Evolutionary conservation across 2,797 vertebrate genomes (phyloP).

Genomic region (Passerculus sandwichensis): DNA sequence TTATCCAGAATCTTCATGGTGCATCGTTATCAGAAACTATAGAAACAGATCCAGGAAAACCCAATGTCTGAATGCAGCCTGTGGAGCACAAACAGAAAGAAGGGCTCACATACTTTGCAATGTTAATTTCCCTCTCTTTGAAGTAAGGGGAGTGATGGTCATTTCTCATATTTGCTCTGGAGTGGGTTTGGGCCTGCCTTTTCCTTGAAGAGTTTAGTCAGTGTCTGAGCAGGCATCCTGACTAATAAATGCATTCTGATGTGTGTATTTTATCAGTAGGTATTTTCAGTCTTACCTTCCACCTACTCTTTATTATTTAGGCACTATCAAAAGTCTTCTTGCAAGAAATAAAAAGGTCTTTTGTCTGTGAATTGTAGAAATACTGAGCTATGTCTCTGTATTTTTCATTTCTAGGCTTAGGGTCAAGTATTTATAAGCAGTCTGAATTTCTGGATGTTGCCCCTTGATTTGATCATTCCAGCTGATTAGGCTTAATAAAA

Average conservation of each 20-base stretch:
- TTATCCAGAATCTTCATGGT: not conserved
- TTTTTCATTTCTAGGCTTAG: not conserved
- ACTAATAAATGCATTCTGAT: not conserved
- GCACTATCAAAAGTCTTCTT: not conserved
- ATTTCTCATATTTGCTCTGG: not conserved
- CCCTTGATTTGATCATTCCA: not conserved
- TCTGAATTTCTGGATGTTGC: not conserved
- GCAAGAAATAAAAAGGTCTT: not conserved
- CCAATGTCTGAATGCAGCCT: not conserved
- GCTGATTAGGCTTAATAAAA: not conserved
- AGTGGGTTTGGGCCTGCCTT: not conserved
- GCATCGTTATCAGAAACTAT: not conserved
- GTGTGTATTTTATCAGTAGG: not conserved
- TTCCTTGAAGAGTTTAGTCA: not conserved
- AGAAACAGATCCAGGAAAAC: not conserved
- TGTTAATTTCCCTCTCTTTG: not conserved
- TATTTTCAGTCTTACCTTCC: not conserved
- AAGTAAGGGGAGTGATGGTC: not conserved
- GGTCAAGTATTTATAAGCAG: not conserved
- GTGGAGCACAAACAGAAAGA: not conserved
- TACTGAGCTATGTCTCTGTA: not conserved
- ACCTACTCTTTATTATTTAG: not conserved
- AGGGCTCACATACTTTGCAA: fast-evolving
- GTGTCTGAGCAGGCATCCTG: not conserved
- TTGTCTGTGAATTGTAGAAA: not conserved